These are phyloP conservation scores for Chesias legatella DNA, from an alignment of 2,888 invertebrate species.

Conservation along the genomic window DNA sequence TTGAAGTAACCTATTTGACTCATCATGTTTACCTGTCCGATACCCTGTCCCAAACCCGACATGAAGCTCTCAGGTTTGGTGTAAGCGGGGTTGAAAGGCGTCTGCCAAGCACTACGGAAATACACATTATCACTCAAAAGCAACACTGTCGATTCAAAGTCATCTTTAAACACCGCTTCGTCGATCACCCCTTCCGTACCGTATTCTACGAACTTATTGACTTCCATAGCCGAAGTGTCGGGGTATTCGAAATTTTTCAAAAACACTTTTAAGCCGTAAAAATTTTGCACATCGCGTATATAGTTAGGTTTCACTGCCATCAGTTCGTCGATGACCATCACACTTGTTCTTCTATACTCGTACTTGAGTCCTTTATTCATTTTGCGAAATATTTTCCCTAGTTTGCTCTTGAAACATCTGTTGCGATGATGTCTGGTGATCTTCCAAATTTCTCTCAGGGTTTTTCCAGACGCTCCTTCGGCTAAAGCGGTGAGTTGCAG, in stretches of 20 bases:
- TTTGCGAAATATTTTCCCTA: slow-evolving; percentile 39
- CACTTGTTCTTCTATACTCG: slow-evolving; percentile 39
- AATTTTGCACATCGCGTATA: slow-evolving; percentile 35
- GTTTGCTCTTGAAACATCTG: slow-evolving; percentile 46
- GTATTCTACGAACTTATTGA: slow-evolving; percentile 39
- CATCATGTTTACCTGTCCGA: slow-evolving; percentile 58
- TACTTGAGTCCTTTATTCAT: slow-evolving; percentile 36
- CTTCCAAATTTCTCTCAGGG: slow-evolving; percentile 47
- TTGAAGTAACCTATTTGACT: slow-evolving; percentile 47
- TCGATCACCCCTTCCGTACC: slow-evolving; percentile 38
- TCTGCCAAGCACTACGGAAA: slow-evolving; percentile 50
- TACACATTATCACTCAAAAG: slow-evolving; percentile 49
- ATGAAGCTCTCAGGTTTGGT: slow-evolving; percentile 39
- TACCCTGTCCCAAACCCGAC: background rate
- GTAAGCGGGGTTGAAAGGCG: slow-evolving; percentile 44
- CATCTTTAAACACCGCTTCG: slow-evolving; percentile 39
- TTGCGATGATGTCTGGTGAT: slow-evolving; percentile 44
- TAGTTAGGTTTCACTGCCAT: slow-evolving; percentile 45
- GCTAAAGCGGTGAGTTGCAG: slow-evolving; percentile 52
- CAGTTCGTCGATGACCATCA: slow-evolving; percentile 47
- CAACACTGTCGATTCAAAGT: slow-evolving; percentile 46
- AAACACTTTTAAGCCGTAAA: slow-evolving; percentile 42
- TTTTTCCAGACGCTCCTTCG: slow-evolving; percentile 48
- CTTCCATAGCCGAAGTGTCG: slow-evolving; percentile 32
- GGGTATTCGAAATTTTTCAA: slow-evolving; percentile 44